phyloP scores from a whole-genome alignment of 2,113 vertebrate genomes.

The Carlito syrichta region DNA sequence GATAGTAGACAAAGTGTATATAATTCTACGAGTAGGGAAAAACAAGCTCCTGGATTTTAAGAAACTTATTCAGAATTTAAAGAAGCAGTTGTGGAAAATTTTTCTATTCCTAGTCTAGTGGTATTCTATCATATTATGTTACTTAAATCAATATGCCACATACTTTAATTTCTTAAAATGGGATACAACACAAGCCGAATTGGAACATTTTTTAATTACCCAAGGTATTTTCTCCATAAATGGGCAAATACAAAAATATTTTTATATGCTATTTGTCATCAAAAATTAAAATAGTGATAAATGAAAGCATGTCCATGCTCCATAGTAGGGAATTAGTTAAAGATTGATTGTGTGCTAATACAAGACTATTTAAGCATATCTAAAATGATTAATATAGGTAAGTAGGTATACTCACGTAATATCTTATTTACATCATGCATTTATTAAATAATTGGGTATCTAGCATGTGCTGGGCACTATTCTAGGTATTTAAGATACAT shows the following conservation, averaged over 20 bases:
- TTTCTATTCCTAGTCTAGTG: not conserved
- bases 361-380: not conserved
- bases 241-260: not conserved
- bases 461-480: not conserved
- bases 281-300: not conserved
- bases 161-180: not conserved
- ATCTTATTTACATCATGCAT: not conserved
- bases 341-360: not conserved
- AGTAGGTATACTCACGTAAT: not conserved
- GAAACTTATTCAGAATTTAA: not conserved
- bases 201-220: not conserved
- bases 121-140: not conserved
- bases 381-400: not conserved
- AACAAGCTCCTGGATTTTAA: not conserved
- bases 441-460: not conserved
- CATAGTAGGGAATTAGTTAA: not conserved
- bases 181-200: not conserved
- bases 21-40: not conserved
- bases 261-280: not conserved
- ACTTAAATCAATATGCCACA: not conserved
- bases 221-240: not conserved
- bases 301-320: not conserved
- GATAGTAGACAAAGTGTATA: not conserved
- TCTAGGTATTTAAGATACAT: no score
- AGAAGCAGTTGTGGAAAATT: not conserved